Evolutionary conservation across 2,797 vertebrate species (phyloP).

Genomic region (Enteromius radiatus): DNA sequence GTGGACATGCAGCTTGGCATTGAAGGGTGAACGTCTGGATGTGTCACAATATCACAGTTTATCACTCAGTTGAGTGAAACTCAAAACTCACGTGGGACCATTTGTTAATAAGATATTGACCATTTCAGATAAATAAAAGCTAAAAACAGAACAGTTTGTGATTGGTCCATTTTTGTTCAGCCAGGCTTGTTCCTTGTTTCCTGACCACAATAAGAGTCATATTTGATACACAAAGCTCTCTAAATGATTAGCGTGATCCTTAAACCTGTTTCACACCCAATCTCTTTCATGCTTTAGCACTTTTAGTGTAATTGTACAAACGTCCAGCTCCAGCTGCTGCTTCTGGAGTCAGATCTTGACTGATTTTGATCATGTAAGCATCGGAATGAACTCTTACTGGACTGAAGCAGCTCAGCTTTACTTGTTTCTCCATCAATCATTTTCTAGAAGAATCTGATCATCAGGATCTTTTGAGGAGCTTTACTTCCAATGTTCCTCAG

Average conservation of each 20-base stretch:
- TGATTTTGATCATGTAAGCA: neutral
- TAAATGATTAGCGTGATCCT: neutral
- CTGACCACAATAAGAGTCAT: neutral
- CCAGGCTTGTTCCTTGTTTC: neutral
- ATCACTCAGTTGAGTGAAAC: neutral
- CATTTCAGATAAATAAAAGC: neutral
- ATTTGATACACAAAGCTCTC: neutral
- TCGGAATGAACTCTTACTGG: neutral
- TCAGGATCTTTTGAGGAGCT: neutral
- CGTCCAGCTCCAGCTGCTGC: neutral
- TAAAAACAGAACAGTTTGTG: neutral
- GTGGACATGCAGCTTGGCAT: neutral
- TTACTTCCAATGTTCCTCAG: neutral
- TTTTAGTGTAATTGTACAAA: neutral
- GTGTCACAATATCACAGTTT: neutral
- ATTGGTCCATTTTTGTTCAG: neutral
- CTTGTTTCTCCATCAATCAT: neutral
- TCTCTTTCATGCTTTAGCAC: neutral
- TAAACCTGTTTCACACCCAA: neutral
- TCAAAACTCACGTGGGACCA: neutral
- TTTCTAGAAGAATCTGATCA: neutral
- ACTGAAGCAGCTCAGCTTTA: neutral
- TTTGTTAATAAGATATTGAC: neutral
- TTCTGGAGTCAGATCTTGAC: neutral
- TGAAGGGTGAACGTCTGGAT: slow-evolving; percentile 10